A percentile compares a stretch with the other conserved stretches of the same genome.
Conservation (phyloP, 2,113 vertebrate genomes). For the Morone chrysops region DNA sequence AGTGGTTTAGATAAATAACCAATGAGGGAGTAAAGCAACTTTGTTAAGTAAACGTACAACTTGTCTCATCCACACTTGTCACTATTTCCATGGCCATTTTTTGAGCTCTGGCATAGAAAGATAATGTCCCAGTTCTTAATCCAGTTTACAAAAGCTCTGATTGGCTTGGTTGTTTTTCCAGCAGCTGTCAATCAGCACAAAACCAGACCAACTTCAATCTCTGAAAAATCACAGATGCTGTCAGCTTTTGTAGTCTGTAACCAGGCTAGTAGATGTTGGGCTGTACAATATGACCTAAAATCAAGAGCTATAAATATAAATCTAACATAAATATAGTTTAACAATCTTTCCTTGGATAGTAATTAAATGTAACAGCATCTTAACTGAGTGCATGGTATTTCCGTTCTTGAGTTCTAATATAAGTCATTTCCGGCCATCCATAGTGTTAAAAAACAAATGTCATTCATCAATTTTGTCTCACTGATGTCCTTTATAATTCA, state of each 20-base stretch:
- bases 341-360: neutral
- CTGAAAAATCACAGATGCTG: neutral
- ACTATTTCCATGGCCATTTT: neutral
- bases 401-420: too few species aligned
- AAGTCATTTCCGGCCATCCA: neutral
- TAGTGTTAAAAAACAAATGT: neutral
- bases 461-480: neutral
- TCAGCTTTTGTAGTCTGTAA: neutral
- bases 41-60: neutral
- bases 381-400: neutral
- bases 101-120: neutral
- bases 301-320: neutral
- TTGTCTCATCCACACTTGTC: neutral
- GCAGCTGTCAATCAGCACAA: neutral
- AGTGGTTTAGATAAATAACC: neutral
- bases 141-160: constrained; percentile 1
- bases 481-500: constrained; percentile 24
- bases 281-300: neutral
- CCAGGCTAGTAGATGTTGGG: neutral
- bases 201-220: neutral
- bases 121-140: neutral
- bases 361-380: neutral
- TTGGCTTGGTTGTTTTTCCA: neutral
- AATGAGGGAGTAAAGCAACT: neutral
- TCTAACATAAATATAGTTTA: neutral